Evolutionary conservation across 2,797 vertebrate genomes (phyloP).

Genomic region (Siniperca obscura): DNA sequence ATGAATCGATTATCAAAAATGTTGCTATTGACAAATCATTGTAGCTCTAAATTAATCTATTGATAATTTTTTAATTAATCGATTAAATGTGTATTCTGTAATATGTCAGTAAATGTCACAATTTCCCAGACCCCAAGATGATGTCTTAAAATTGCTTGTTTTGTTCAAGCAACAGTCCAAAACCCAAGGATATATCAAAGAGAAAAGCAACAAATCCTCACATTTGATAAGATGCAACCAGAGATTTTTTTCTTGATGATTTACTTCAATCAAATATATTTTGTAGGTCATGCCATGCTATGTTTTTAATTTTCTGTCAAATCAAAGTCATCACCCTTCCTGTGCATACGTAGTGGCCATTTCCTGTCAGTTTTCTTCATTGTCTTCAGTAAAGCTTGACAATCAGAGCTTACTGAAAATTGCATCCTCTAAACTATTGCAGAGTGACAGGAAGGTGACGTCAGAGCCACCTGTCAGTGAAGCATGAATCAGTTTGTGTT

Average conservation of each 20-base stretch:
- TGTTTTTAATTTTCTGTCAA: neutral
- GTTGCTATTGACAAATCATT: too few species aligned
- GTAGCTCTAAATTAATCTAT: neutral
- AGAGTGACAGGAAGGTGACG: conserved; percentile 4
- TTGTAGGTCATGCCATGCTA: too few species aligned
- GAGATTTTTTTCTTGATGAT: neutral
- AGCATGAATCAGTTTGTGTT: conserved; percentile 4
- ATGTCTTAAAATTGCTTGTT: neutral
- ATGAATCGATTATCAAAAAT: neutral
- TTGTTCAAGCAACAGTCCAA: neutral
- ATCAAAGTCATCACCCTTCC: neutral
- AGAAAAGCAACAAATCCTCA: neutral
- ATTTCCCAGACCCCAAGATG: neutral
- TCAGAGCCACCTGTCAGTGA: neutral
- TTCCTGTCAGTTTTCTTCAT: neutral
- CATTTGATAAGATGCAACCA: neutral
- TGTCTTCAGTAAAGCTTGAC: neutral
- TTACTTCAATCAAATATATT: neutral
- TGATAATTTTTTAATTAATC: neutral
- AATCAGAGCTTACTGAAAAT: neutral
- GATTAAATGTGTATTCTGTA: neutral
- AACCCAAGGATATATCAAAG: neutral
- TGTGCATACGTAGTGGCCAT: neutral
- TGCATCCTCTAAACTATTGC: neutral
- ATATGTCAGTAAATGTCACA: neutral